Percentiles rank a stretch among this genome's conserved stretches.
Conservation (phyloP, 2,888 invertebrate species). For the Rhamnusium bicolor region DNA sequence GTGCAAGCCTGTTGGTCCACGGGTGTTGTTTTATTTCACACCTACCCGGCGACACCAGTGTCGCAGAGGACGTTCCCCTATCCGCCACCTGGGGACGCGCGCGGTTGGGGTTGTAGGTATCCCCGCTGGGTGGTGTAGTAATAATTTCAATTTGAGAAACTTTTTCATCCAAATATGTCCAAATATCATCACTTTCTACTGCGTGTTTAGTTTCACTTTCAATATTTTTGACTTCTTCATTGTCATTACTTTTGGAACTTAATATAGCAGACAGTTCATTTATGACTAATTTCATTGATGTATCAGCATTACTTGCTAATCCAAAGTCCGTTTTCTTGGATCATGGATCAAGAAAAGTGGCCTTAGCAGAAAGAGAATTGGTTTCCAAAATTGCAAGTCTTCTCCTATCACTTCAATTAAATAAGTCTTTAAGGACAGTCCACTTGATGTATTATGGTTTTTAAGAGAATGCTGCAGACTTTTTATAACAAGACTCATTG, state of each 20-base stretch:
- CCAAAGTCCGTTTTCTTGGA: background rate
- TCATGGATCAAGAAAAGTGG: too few relatives aligned
- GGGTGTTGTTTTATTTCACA: too few relatives aligned
- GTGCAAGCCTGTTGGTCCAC: too few relatives aligned
- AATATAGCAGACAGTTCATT: background rate
- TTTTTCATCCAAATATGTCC: background rate
- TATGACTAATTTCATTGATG: background rate
- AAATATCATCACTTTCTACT: background rate
- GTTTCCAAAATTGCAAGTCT: background rate
- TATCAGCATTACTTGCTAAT: background rate
- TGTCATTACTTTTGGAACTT: background rate
- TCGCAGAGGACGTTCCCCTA: too few relatives aligned
- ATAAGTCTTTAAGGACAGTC: background rate
- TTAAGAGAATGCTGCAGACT: background rate
- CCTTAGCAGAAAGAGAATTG: too few relatives aligned
- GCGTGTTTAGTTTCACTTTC: background rate
- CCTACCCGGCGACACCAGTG: too few relatives aligned
- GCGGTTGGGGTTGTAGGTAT: too few relatives aligned
- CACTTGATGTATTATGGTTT: constrained; percentile 1
- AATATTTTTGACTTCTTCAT: background rate
- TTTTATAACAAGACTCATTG: background rate
- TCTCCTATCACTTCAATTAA: background rate
- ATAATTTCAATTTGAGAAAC: background rate
- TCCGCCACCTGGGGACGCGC: too few relatives aligned
- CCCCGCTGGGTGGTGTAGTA: background rate